phyloP scores from a whole-genome alignment of 2,113 vertebrate genomes.

The Falcunculus frontatus region DNA sequence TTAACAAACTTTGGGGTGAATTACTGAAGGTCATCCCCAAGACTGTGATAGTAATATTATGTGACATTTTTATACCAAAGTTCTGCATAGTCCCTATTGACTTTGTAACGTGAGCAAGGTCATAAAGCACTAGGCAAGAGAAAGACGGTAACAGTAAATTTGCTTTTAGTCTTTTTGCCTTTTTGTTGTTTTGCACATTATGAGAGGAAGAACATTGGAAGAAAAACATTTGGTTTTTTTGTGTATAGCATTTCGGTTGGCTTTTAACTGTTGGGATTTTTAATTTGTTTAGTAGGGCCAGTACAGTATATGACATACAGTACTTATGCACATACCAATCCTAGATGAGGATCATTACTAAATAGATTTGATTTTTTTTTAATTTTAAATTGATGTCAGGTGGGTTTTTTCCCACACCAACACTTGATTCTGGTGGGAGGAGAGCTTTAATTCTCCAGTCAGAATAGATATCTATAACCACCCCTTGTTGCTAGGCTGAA shows the following conservation, averaged over 20 bases:
- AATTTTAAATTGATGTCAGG: constrained; percentile 11
- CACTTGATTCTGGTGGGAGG: constrained; percentile 55
- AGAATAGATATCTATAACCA: constrained; percentile 64
- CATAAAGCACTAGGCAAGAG: constrained; percentile 81
- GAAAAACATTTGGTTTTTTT: constrained; percentile 62
- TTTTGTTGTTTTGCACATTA: constrained; percentile 94
- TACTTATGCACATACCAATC: constrained; percentile 74
- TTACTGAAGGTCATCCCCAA: constrained; percentile 69
- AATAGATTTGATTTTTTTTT: constrained; percentile 16
- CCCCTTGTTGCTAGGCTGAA: constrained; percentile 65
- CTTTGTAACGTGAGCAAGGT: constrained; percentile 70
- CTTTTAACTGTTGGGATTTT: constrained; percentile 67
- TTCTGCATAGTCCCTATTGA: constrained; percentile 79
- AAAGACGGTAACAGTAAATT: constrained; percentile 72
- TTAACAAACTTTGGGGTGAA: constrained; percentile 72
- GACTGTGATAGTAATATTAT: constrained; percentile 70
- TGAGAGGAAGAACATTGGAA: constrained; percentile 75
- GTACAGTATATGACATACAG: constrained; percentile 68
- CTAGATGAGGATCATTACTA: constrained; percentile 60
- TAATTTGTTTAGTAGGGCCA: constrained; percentile 68
- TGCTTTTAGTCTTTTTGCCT: constrained; percentile 82
- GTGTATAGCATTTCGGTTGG: constrained; percentile 53
- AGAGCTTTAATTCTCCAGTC: constrained; percentile 70
- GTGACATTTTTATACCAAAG: constrained; percentile 88
- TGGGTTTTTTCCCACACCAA: not conserved